phyloP scores from a whole-genome alignment of 2,113 vertebrate genomes.

The Neolamprologus ventralis region DNA sequence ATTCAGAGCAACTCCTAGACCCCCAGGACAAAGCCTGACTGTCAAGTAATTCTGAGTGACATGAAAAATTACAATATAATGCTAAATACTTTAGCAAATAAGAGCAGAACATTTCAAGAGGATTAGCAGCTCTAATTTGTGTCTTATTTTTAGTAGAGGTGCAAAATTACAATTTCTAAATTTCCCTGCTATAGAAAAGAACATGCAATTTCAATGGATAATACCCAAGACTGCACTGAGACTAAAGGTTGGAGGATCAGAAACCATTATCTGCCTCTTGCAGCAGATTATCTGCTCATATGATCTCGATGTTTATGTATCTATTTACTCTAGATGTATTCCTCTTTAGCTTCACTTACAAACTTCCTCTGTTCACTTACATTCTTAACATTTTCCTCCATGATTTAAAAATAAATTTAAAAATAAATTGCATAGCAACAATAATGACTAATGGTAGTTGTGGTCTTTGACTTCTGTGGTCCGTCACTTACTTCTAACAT shows the following conservation, averaged over 20 bases:
- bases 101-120: background rate
- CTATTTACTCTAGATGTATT: background rate
- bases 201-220: background rate
- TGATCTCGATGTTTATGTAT: background rate
- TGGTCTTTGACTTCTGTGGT: background rate
- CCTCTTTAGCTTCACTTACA: background rate
- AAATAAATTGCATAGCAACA: slow-evolving; percentile 10
- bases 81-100: background rate
- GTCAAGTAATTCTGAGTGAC: background rate
- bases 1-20: slow-evolving; percentile 37
- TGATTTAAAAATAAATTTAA: background rate
- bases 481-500: background rate
- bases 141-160: background rate
- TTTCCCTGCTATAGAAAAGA: background rate
- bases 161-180: background rate
- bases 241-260: background rate
- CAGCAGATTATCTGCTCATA: background rate
- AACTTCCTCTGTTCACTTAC: background rate
- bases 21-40: slow-evolving; percentile 31
- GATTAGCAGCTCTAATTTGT: background rate
- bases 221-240: background rate
- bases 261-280: background rate
- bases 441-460: background rate
- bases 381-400: background rate
- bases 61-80: slow-evolving; percentile 1